phyloP scores from a whole-genome alignment of 23 tunicate genomes.

The Corella eumyota region DNA sequence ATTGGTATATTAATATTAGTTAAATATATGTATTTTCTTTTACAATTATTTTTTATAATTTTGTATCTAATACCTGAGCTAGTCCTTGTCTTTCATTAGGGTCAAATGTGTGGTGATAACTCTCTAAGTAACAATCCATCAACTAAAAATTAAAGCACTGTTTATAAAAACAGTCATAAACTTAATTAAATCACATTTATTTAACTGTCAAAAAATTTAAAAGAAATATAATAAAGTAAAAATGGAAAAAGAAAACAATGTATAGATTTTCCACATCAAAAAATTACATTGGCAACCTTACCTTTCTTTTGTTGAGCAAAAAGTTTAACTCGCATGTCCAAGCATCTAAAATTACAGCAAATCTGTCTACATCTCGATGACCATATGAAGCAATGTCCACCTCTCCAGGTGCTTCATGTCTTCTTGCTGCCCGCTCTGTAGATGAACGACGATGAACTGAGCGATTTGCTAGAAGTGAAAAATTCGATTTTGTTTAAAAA shows the following conservation, averaged over 20 bases:
- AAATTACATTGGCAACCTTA: too few relatives aligned
- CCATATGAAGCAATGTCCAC: slow-evolving; percentile 57
- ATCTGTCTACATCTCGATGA: slow-evolving; percentile 73
- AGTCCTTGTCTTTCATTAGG: slow-evolving; percentile 24
- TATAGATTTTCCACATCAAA: not conserved
- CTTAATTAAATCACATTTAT: not conserved
- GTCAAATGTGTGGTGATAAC: slow-evolving; percentile 61
- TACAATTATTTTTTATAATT: too few relatives aligned
- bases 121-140: slow-evolving; percentile 57
- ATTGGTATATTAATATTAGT: not conserved
- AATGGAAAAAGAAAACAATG: not conserved
- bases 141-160: slow-evolving; percentile 31
- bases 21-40: too few relatives aligned
- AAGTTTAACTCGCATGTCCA: slow-evolving; percentile 92
- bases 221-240: not conserved
- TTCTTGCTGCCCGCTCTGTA: slow-evolving; percentile 18
- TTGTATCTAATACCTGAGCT: slow-evolving; percentile 45
- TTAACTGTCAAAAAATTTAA: not conserved
- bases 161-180: not conserved
- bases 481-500: too few relatives aligned
- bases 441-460: slow-evolving; percentile 19
- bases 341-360: slow-evolving; percentile 65
- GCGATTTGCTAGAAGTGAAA: slow-evolving; percentile 20
- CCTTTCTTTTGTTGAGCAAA: slow-evolving; percentile 67
- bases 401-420: slow-evolving; percentile 54